Conservation (phyloP, 2,888 invertebrate species). For the Sisyra nigra region DNA sequence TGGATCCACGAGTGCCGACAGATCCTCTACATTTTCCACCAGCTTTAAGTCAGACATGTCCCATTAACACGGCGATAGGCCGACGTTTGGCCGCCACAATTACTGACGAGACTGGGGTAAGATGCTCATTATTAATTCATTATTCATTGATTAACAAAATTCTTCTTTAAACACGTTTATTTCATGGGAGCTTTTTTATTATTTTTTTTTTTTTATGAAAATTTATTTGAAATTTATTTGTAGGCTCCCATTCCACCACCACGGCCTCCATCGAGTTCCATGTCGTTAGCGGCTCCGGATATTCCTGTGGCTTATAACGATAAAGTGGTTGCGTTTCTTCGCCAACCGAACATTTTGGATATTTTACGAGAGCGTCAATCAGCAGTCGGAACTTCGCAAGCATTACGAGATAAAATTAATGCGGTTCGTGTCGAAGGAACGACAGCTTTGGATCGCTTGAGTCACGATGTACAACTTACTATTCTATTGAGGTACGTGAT, state of each 20-base stretch:
- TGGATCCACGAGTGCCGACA: constrained; percentile 91
- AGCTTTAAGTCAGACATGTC: constrained; percentile 12
- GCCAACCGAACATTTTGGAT: constrained; percentile 87
- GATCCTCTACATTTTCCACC: constrained; percentile 45
- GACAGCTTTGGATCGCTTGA: constrained; percentile 64
- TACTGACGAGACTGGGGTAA: constrained; percentile 5
- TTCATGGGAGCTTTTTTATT: not conserved
- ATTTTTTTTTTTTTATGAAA: not conserved
- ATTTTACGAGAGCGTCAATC: constrained; percentile 73
- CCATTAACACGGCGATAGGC: constrained; percentile 2
- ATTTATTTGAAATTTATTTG: constrained; percentile 11
- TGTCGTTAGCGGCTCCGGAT: constrained; percentile 30
- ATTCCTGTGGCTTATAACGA: constrained; percentile 90
- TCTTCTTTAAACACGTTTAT: not conserved
- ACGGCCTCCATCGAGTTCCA: constrained; percentile 39
- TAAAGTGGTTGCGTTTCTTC: constrained; percentile 88
- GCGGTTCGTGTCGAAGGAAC: constrained; percentile 81
- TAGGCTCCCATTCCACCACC: constrained; percentile 66
- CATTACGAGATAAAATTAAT: constrained; percentile 74
- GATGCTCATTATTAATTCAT: not conserved
- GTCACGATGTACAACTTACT: constrained; percentile 87
- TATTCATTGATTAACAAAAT: too few relatives aligned
- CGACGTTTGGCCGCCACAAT: constrained; percentile 7
- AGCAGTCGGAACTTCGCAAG: constrained; percentile 49
- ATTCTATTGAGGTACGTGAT: constrained; percentile 69